Conservation (phyloP, 92 coral and sea anemone species). For the Pocillopora grandis region DNA sequence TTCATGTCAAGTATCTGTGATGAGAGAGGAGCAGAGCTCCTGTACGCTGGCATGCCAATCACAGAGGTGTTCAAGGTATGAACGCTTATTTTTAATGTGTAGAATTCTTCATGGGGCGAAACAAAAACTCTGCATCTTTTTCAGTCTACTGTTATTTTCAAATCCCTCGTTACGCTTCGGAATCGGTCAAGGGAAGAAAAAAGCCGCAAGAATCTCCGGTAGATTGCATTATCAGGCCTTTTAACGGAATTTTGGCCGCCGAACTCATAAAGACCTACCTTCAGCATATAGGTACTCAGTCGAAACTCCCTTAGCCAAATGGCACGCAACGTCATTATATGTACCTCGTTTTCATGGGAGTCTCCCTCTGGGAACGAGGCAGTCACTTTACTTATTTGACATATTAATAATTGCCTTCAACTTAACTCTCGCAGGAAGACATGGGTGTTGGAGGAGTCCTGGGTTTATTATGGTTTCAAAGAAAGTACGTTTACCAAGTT, state of each 20-base stretch:
- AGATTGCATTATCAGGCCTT: too few relatives aligned
- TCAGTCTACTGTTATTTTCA: neutral
- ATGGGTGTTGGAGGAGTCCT: slow-evolving; percentile 98
- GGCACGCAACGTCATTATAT: too few relatives aligned
- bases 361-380: too few relatives aligned
- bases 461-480: slow-evolving; percentile 97
- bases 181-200: too few relatives aligned
- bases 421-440: slow-evolving; percentile 55
- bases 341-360: too few relatives aligned
- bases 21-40: slow-evolving; percentile 97
- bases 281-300: too few relatives aligned
- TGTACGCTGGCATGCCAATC: slow-evolving; percentile 99
- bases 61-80: slow-evolving; percentile 91
- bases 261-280: too few relatives aligned
- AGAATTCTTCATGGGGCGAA: neutral
- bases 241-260: too few relatives aligned
- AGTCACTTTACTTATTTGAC: too few relatives aligned
- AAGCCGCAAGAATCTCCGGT: too few relatives aligned
- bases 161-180: neutral
- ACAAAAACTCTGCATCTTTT: neutral
- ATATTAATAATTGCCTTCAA: neutral
- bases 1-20: slow-evolving; percentile 99
- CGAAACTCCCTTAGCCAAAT: too few relatives aligned
- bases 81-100: too few relatives aligned
- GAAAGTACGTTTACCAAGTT: slow-evolving; percentile 53